These are phyloP conservation scores for Ennomos erosarius DNA, from an alignment of 2,888 invertebrate species.

Conservation along the genomic window DNA sequence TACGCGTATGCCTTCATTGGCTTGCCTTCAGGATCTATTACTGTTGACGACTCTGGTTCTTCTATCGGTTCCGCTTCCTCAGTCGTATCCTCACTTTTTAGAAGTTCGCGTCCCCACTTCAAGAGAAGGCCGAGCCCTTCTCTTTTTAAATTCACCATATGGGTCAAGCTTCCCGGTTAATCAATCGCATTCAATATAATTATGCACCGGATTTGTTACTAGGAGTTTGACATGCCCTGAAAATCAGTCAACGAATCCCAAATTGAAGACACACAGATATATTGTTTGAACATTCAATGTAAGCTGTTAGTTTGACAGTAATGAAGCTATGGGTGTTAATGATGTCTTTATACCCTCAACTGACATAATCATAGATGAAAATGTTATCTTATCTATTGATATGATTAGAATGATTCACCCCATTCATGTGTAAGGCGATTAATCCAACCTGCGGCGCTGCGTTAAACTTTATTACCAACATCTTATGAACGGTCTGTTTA, in stretches of 20 bases:
- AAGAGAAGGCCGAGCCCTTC: conserved; percentile 79
- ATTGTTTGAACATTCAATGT: conserved; percentile 65
- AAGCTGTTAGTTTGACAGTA: conserved; percentile 63
- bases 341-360: conserved; percentile 57
- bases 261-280: conserved; percentile 84
- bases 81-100: conserved; percentile 58
- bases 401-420: conserved; percentile 63
- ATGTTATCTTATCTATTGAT: conserved; percentile 68
- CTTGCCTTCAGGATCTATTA: conserved; percentile 54
- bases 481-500: conserved; percentile 9
- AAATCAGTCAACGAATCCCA: conserved; percentile 83
- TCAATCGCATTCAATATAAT: conserved; percentile 71
- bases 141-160: conserved; percentile 78
- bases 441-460: conserved; percentile 58
- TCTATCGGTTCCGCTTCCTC: conserved; percentile 54
- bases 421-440: conserved; percentile 61
- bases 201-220: conserved; percentile 71
- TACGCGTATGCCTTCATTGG: conserved; percentile 79
- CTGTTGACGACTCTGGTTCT: conserved; percentile 43
- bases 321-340: conserved; percentile 60
- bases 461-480: conserved; percentile 19
- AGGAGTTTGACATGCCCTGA: conserved; percentile 81
- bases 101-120: conserved; percentile 62
- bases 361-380: conserved; percentile 52
- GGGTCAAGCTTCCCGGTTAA: conserved; percentile 65